Percentiles rank a stretch among this genome's conserved stretches.
These are phyloP conservation scores for Campoplex capitator DNA, from an alignment of 2,888 invertebrate genomes.

Conservation along the genomic window DNA sequence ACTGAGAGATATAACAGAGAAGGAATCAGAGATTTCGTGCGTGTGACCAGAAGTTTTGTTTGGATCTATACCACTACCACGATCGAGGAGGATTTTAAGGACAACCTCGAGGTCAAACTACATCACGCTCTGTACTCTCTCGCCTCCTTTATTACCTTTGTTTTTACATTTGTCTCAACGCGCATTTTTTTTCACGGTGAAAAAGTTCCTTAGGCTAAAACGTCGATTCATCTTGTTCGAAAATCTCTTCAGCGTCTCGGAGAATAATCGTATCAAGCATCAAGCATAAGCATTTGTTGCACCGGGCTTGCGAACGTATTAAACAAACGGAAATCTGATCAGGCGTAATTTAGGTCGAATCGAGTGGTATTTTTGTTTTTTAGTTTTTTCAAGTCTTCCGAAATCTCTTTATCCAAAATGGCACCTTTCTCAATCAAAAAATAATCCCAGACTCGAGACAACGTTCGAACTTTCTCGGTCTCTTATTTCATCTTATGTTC, in stretches of 20 bases:
- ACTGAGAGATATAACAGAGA: conserved; percentile 45
- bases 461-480: background rate
- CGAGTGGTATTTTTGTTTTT: background rate
- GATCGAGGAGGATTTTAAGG: conserved; percentile 22
- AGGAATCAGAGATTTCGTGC: conserved; percentile 4
- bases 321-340: background rate
- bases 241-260: background rate
- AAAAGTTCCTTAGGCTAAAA: background rate
- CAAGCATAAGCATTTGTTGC: background rate
- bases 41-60: background rate
- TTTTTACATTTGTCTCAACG: background rate
- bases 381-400: background rate
- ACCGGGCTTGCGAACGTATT: background rate
- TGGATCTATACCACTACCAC: background rate
- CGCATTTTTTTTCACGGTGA: background rate
- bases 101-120: conserved; percentile 14
- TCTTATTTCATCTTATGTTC: conserved; percentile 24
- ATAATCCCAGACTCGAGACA: background rate
- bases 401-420: background rate
- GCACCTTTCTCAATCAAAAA: too few species aligned
- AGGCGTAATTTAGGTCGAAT: background rate
- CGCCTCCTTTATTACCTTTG: background rate
- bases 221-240: conserved; percentile 6
- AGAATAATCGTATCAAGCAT: background rate
- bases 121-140: background rate